These are phyloP conservation scores for Heteractis magnifica DNA, from an alignment of 92 coral and sea anemone genomes.

Conservation along the genomic window DNA sequence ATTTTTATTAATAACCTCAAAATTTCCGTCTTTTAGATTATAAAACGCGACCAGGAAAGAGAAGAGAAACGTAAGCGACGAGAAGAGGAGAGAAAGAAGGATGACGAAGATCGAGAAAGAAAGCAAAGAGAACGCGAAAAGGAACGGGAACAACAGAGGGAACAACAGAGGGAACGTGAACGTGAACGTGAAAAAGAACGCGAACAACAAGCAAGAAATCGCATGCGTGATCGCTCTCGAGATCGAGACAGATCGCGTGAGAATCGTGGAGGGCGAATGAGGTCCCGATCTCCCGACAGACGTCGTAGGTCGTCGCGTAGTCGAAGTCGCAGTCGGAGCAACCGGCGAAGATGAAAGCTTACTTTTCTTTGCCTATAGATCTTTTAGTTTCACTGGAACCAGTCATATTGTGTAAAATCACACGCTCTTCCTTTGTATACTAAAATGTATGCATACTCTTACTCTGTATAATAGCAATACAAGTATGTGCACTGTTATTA, in stretches of 20 bases:
- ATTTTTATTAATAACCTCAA: too few species aligned
- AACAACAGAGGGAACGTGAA: constrained; percentile 51
- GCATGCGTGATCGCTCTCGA: constrained; percentile 34
- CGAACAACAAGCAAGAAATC: constrained; percentile 42
- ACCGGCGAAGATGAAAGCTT: constrained; percentile 51
- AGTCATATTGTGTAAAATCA: neutral
- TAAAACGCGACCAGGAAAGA: constrained; percentile 64
- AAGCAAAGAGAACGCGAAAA: constrained; percentile 60
- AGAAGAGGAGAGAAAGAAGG: constrained; percentile 56
- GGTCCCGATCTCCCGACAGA: constrained; percentile 62
- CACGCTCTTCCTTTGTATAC: neutral
- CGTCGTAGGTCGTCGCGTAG: constrained; percentile 39
- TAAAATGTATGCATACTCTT: neutral
- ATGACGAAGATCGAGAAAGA: constrained; percentile 59
- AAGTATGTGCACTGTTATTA: neutral
- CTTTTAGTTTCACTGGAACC: neutral
- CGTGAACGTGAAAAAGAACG: constrained; percentile 60
- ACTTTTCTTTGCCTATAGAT: neutral
- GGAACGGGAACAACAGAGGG: constrained; percentile 51
- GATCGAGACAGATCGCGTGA: constrained; percentile 43
- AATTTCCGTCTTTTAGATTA: neutral
- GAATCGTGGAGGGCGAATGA: constrained; percentile 35
- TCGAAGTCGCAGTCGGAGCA: constrained; percentile 47
- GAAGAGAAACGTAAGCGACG: constrained; percentile 77
- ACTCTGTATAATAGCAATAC: neutral